Conservation (phyloP, 2,113 vertebrate species). For the Oplegnathus fasciatus region DNA sequence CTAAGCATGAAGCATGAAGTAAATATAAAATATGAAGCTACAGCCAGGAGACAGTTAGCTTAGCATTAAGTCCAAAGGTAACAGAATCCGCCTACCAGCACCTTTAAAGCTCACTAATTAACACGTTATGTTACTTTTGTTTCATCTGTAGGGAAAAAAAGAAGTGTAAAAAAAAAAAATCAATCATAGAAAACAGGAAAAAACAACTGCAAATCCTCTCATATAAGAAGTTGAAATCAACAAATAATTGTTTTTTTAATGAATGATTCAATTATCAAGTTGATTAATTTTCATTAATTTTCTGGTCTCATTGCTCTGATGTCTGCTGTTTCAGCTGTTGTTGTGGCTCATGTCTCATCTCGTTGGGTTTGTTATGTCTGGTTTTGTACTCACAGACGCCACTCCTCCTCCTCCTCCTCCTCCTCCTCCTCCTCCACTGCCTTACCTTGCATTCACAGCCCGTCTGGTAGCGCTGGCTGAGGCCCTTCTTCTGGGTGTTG, state of each 20-base stretch:
- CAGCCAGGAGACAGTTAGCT: too few relatives aligned
- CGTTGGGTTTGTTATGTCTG: slow-evolving; percentile 49
- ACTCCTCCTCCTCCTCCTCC: background rate
- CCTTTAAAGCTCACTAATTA: too few relatives aligned
- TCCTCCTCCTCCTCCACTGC: background rate
- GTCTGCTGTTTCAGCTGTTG: slow-evolving; percentile 15
- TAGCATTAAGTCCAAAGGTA: too few relatives aligned
- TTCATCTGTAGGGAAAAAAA: too few relatives aligned
- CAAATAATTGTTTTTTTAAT: background rate
- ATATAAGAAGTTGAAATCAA: background rate
- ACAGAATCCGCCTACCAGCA: too few relatives aligned
- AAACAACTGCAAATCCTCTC: background rate
- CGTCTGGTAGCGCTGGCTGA: slow-evolving; percentile 98
- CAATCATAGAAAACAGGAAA: background rate
- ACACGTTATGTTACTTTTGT: too few relatives aligned
- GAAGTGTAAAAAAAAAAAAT: slow-evolving; percentile 2
- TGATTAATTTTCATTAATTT: background rate
- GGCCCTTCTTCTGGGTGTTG: slow-evolving; percentile 96
- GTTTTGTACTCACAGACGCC: background rate
- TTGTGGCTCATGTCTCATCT: slow-evolving; percentile 32
- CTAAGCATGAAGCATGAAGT: too few relatives aligned
- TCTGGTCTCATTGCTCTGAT: background rate
- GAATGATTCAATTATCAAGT: background rate
- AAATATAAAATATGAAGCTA: too few relatives aligned
- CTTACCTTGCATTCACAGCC: slow-evolving; percentile 98